phyloP scores from a whole-genome alignment of 2,797 vertebrate genomes.

The Notamacropus eugenii region DNA sequence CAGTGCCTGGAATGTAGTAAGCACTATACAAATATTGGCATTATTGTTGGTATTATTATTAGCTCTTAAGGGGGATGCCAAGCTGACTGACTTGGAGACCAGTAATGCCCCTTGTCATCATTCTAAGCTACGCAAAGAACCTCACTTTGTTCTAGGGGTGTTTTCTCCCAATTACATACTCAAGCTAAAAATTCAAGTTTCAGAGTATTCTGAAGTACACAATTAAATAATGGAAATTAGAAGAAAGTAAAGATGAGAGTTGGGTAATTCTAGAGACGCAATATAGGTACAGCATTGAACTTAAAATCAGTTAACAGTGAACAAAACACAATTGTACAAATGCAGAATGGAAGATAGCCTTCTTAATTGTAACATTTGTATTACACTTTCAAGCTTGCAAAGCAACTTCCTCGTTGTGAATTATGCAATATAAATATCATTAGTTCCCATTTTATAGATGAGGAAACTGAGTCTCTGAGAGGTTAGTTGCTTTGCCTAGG shows the following conservation, averaged over 20 bases:
- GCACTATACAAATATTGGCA: background rate
- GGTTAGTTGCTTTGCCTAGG: no score
- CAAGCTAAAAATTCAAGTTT: background rate
- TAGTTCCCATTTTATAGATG: no score
- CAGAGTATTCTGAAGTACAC: background rate
- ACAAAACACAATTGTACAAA: background rate
- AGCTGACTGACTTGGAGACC: background rate
- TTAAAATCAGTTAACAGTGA: background rate
- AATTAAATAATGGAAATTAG: background rate
- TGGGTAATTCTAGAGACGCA: background rate
- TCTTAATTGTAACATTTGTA: background rate
- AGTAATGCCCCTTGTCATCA: background rate
- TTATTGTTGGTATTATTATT: background rate
- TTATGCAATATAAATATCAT: no score
- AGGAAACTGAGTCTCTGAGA: no score
- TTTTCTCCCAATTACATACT: background rate
- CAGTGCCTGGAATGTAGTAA: background rate
- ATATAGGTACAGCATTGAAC: background rate
- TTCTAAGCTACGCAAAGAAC: background rate
- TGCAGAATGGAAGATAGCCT: background rate
- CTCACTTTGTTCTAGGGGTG: background rate
- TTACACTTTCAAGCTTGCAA: background rate
- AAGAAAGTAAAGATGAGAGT: background rate
- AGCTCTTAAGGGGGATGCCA: background rate
- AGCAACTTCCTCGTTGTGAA: background rate